Evolutionary conservation across 2,113 vertebrate species (phyloP).

Genomic region (Triplophysa rosa): DNA sequence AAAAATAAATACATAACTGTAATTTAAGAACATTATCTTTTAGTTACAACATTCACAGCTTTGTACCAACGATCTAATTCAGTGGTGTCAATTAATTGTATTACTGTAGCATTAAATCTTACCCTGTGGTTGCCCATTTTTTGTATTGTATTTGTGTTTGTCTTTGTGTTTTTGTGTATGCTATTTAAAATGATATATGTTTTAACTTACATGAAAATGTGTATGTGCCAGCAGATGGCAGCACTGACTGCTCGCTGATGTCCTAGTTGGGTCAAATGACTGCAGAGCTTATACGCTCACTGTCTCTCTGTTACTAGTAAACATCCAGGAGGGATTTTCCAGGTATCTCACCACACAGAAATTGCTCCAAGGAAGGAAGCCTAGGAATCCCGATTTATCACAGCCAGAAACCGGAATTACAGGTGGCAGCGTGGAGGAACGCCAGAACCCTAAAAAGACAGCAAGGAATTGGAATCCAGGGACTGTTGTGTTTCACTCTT

Average conservation of each 20-base stretch:
- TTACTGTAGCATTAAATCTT: no score
- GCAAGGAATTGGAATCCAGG: background rate
- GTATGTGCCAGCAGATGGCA: slow-evolving; percentile 68
- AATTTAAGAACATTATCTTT: no score
- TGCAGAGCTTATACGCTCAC: background rate
- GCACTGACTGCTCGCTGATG: slow-evolving; percentile 38
- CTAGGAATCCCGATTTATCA: slow-evolving; percentile 34
- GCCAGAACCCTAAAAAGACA: background rate
- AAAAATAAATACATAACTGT: no score
- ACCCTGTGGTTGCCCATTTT: no score
- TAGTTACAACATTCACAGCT: no score
- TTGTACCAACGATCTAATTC: no score
- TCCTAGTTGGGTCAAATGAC: slow-evolving; percentile 4
- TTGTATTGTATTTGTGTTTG: no score
- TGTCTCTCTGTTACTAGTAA: slow-evolving; percentile 19
- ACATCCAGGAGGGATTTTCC: slow-evolving; percentile 7
- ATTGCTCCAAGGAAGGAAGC: slow-evolving; percentile 8
- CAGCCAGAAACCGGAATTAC: slow-evolving; percentile 49
- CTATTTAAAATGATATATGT: background rate
- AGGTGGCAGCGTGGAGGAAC: background rate
- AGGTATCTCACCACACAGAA: background rate
- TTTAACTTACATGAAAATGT: background rate
- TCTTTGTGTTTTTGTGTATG: no score
- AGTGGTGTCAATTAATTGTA: no score
- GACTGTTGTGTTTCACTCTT: background rate